phyloP scores from a whole-genome alignment of 1,140 invertebrate species.

The Tetramorium parvispinum region DNA sequence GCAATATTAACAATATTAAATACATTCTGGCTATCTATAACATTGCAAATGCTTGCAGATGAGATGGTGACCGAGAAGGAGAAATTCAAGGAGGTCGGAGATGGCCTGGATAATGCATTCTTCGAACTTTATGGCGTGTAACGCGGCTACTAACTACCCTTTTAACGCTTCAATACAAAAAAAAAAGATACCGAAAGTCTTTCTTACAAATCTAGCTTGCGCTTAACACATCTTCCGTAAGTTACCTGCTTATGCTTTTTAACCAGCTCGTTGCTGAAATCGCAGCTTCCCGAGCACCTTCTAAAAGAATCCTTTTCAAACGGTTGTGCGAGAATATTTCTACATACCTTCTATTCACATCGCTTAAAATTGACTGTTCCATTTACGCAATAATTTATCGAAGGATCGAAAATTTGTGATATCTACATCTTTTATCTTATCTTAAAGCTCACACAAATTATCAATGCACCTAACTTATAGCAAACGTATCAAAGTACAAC shows the following conservation, averaged over 20 bases:
- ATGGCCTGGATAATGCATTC: constrained; percentile 99
- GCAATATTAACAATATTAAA: constrained; percentile 30
- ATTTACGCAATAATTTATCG: neutral
- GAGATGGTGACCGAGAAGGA: constrained; percentile 99
- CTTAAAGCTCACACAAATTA: constrained; percentile 1
- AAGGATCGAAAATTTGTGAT: neutral
- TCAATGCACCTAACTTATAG: constrained; percentile 1
- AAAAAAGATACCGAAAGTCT: constrained; percentile 42
- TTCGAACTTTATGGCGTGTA: constrained; percentile 97
- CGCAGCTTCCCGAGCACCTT: neutral
- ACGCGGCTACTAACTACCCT: constrained; percentile 74
- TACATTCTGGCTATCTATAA: constrained; percentile 40
- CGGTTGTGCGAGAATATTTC: neutral
- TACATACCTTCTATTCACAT: neutral
- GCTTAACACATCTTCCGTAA: constrained; percentile 73
- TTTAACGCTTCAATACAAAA: constrained; percentile 75
- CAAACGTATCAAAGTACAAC: neutral
- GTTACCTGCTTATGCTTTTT: constrained; percentile 64
- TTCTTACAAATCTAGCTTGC: constrained; percentile 77
- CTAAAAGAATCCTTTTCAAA: neutral
- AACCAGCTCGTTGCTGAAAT: constrained; percentile 58
- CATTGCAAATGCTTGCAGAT: constrained; percentile 90
- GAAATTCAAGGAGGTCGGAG: constrained; percentile 99
- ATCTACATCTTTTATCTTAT: neutral
- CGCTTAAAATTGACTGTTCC: neutral